Base-by-base conservation (phyloP, 2,888 invertebrate species). In the Eueremaeus valkanovi region DNA sequence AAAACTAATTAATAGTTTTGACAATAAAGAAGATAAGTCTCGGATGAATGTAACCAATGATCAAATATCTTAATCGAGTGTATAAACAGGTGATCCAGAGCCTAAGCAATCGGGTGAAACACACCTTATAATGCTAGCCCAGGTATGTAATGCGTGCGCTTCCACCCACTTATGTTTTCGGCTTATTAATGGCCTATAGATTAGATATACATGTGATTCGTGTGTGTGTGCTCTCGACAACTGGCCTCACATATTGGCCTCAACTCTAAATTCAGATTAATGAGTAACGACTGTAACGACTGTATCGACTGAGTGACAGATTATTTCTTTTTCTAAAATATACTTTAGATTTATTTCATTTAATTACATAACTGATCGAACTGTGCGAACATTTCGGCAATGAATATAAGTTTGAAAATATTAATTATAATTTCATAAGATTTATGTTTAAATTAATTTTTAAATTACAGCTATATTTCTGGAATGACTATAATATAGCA, bases 291-390 rank as follows among this genome's bases (percentile, higher is more conserved):
- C n/a, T n/a, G n/a, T n/a, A n/a, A n/a, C n/a, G n/a, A n/a, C n/a
- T n/a, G n/a, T n/a, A n/a, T n/a, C n/a, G n/a, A n/a, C 70, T 36
- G 70, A 70, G 40, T 42, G 68, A 68, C 31, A 24, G 11, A 68
- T 68, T 21, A 68, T 24, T n/a, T n/a, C n/a, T n/a, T n/a, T n/a
- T n/a, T n/a, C n/a, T n/a, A n/a, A n/a, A n/a, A n/a, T n/a, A n/a
- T n/a, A n/a, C n/a, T n/a, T n/a, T n/a, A n/a, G n/a, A n/a, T n/a
- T n/a, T n/a, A n/a, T n/a, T n/a, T n/a, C n/a, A n/a, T n/a, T n/a
- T n/a, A n/a, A n/a, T n/a, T n/a, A n/a, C n/a, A n/a, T n/a, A n/a
- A n/a, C n/a, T n/a, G n/a, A n/a, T n/a, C n/a, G n/a, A n/a, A n/a
- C n/a, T n/a, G n/a, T n/a, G n/a, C n/a, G n/a, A n/a, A n/a, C n/a